Base-by-base conservation (phyloP, 2,888 invertebrate species). In the Oscheius sp. region DNA sequence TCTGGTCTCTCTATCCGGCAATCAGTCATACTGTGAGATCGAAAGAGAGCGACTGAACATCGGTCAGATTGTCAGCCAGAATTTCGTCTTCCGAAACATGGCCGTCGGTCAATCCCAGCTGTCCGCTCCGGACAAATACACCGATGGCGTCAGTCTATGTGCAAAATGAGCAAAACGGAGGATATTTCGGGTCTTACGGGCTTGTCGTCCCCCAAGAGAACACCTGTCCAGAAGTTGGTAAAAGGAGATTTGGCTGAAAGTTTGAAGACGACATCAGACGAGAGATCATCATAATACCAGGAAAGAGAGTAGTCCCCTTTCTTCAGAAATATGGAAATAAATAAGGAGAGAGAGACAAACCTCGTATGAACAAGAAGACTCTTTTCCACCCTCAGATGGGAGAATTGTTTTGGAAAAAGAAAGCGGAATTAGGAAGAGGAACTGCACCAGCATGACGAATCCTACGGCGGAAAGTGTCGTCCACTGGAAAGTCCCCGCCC, bases 41-140 rank as follows among this genome's bases (percentile, higher is more conserved):
- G 64, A 82, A 82, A 7, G 76, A 73, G 12, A 82, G 73, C 6
- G 82, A 77, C 49, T 82, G 82, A 25, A 82, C 82, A 72, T 82
- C 79, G n/a, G 82, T 82, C 21, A 73, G 73, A 18, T 80, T 76
- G 55, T 80, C 80, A 1, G 80, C 76, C 59, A 76, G 75, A n/a
- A 80, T 75, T 29, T 59, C 76, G 59, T 74, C 76, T 18, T 81
- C 82, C 13, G 79, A 75, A 0, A 81, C 63, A 69, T 82, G 77
- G 56, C 76, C 80, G 59, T 82, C 82, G 49, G 79, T 76, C 53
- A 82, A 59, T 1, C 79, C 80, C 63, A 82, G 78, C 75, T 81
- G 82, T n/a, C 76, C 77, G 55, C 75, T 70, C 21, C 80, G 76
- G 1, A 82, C 80, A 75, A 80, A 81, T 18, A 82, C 76, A 27